A percentile compares a stretch with the other conserved stretches of the same genome.
Conservation (phyloP, 2,797 vertebrate species). For the Sebastes elongatus region DNA sequence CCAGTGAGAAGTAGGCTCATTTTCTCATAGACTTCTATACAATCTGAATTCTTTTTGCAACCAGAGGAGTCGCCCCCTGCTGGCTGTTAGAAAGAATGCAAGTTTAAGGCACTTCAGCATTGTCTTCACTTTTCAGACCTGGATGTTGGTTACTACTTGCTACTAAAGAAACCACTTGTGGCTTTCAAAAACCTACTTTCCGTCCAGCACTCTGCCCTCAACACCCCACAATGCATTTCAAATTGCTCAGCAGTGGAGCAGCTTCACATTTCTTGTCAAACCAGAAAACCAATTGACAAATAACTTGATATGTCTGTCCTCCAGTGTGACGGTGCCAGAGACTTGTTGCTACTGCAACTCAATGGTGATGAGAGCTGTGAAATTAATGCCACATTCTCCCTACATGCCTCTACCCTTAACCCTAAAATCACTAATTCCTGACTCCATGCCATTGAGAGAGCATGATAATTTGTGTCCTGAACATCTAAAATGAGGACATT, state of each 20-base stretch:
- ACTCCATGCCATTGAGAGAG: background rate
- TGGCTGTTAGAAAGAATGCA: fast-evolving
- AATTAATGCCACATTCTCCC: background rate
- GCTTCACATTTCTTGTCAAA: constrained; percentile 2
- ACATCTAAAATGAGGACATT: background rate
- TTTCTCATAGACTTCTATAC: too few species aligned
- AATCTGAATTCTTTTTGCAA: too few species aligned
- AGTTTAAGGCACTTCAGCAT: too few species aligned
- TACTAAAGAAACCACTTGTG: background rate
- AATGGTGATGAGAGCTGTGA: constrained; percentile 5
- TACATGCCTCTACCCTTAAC: background rate
- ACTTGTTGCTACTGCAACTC: background rate
- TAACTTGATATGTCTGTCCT: background rate
- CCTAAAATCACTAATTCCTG: background rate
- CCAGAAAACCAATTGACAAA: constrained; percentile 6
- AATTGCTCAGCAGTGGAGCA: background rate
- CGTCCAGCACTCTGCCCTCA: background rate
- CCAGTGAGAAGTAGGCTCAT: too few species aligned
- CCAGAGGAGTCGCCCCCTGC: too few species aligned
- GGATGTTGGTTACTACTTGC: background rate
- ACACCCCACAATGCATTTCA: background rate
- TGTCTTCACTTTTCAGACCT: too few species aligned
- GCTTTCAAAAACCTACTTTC: background rate
- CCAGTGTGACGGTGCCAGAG: background rate
- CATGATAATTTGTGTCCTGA: background rate